Base-by-base conservation (phyloP, 2,888 invertebrate genomes). In the Cerastis leucographa region DNA sequence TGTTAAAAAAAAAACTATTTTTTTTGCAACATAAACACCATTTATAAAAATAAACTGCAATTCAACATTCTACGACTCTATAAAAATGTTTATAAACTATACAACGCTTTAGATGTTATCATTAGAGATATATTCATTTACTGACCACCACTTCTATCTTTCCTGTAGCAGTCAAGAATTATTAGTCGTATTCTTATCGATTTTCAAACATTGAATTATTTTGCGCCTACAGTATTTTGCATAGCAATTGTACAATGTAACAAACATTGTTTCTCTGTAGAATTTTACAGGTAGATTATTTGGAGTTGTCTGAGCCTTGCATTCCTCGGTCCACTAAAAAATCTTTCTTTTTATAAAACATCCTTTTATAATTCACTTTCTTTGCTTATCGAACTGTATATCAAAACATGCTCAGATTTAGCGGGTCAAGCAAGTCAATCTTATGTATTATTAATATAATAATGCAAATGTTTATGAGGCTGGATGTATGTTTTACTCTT, bases 201-300 rank as follows among this genome's bases (percentile, higher is more conserved):
- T 17, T 14, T 56, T 56, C 9, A 51, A 56, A 2, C 17, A 71
- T 22, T 35, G 6, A 3, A 65, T 17, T 14, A 42, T 0, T 29
- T 72, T 17, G 64, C 71, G 71, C 80, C 84, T 80, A 46, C 40
- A 22, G 0, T 11, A 40, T 59, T 25, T 12, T n/a, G 4, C 8
- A 70, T 54, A 84, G 71, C 80, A 80, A 84, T 14, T 19, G n/a
- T 14, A 46, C 51, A 14, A 46, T 35, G 19, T 2, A 40, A 17
- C 1, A 1, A 29, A 42, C 4, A 59, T 46, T 44, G 2, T 64
- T 40, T 17, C 11, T 12, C 25, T 19, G 2, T 2, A 17, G 0
- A 46, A 14, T 62, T 19, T 1, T 14, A n/a, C n/a, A 75, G 82
- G 72, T 44, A 19, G 5, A n/a, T 3, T n/a, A 35, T n/a, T 68